A percentile compares a stretch with the other conserved stretches of the same genome.
Evolutionary conservation across 2,113 vertebrate species (phyloP).

Genomic region (Eublepharis macularius): DNA sequence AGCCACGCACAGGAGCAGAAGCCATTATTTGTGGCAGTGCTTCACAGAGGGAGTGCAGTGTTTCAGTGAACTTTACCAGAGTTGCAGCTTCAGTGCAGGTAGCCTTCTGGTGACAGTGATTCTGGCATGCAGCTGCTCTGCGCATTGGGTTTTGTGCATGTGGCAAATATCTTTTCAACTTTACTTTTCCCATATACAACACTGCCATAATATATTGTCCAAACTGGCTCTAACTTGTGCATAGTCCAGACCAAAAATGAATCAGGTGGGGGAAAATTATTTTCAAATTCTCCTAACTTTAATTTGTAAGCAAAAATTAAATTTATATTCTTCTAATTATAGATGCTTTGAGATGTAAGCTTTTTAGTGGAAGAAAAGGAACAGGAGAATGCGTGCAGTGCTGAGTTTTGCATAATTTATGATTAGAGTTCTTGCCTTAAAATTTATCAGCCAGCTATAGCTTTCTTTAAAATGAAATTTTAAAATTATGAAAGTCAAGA

Average conservation of each 20-base stretch:
- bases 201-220: not conserved
- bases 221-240: not conserved
- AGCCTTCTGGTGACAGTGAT: not conserved
- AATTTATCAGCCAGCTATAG: not conserved
- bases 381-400: not conserved
- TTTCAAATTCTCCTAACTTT: not conserved
- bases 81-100: not conserved
- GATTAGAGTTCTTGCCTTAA: not conserved
- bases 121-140: not conserved
- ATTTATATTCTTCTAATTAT: not conserved
- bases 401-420: not conserved
- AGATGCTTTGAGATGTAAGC: not conserved
- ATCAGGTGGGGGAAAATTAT: not conserved
- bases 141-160: not conserved
- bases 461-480: not conserved
- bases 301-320: not conserved
- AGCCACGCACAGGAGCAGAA: not conserved
- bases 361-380: not conserved
- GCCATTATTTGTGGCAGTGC: not conserved
- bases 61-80: not conserved
- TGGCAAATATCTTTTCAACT: not conserved
- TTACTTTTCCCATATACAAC: not conserved
- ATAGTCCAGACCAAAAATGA: not conserved
- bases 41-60: not conserved
- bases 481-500: not conserved